Evolutionary conservation across 1,140 invertebrate genomes (phyloP), one percentile per base, ranked within the genome.

Genomic region (Drosophila serrata): DNA sequence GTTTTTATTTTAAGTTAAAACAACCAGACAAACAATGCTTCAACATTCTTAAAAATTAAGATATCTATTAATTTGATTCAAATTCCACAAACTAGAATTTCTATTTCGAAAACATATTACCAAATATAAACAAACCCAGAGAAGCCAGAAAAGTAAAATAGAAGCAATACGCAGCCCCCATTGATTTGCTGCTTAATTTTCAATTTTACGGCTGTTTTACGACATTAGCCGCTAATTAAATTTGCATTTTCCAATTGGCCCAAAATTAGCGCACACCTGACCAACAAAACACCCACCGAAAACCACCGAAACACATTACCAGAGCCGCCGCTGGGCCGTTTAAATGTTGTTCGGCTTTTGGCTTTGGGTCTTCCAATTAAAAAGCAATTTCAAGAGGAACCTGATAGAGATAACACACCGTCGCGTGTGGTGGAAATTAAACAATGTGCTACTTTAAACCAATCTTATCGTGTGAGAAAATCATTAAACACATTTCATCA

Each of bases 261-360:
- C 58, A 67, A 67, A 67, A 62, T 67, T 48, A 43, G 22, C 5
- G 8, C n/a, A 37, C 64, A 68, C 64, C 45, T 68, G 64, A 63
- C 59, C 42, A 40, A 42, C n/a, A 31, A 37, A 27, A 40, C 17
- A 15, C 33, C 24, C 33, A 45, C 64, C 35, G 13, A 39, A 37
- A 29, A 67, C 61, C 70, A 35, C 72, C 29, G 37, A 65, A 75
- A 48, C 73, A 48, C 73, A 65, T 58, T 74, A 33, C 31, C 12
- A 19, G 19, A n/a, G 46, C 37, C 51, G 24, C 7, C 17, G 22
- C 24, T 35, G 29, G 5, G 48, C 48, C 29, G 51, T 49, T 62
- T 57, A 63, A 63, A 73, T 75, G 59, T 57, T 49, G 45, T 68
- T 68, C 45, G 58, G 64, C 70, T 75, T 58, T 75, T n/a, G 73